A percentile compares a stretch with the other conserved stretches of the same genome.
Conservation (phyloP, 2,113 vertebrate genomes). For the Mustela lutreola region DNA sequence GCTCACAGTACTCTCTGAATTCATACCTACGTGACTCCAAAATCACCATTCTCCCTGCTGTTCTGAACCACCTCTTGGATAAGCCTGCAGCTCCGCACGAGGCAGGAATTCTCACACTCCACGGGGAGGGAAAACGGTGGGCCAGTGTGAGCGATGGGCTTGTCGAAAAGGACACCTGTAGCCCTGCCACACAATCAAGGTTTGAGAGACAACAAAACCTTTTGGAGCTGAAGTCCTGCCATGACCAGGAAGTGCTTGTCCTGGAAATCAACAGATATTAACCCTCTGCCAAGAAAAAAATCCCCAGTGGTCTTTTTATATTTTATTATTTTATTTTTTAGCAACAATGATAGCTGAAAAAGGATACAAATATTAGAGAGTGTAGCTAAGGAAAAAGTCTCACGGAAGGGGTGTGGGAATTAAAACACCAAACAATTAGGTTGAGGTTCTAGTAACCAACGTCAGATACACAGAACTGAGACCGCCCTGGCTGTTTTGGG, state of each 20-base stretch:
- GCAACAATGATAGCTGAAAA: conserved; percentile 54
- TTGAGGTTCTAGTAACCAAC: conserved; percentile 27
- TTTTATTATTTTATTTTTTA: conserved; percentile 71
- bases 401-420: background rate
- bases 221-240: background rate
- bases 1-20: background rate
- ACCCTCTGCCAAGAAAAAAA: background rate
- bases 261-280: background rate
- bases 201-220: background rate
- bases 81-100: background rate
- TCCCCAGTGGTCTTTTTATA: conserved; percentile 60
- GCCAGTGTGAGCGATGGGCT: background rate
- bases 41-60: background rate
- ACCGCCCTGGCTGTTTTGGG: background rate
- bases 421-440: conserved; percentile 49
- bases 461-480: background rate
- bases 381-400: conserved; percentile 49
- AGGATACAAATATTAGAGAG: conserved; percentile 22
- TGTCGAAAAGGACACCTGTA: background rate
- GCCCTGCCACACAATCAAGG: background rate
- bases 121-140: background rate
- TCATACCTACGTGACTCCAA: background rate
- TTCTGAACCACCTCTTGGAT: background rate
- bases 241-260: background rate
- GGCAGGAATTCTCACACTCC: background rate